Conservation (phyloP, 2,113 vertebrate species). For the Zingel zingel region DNA sequence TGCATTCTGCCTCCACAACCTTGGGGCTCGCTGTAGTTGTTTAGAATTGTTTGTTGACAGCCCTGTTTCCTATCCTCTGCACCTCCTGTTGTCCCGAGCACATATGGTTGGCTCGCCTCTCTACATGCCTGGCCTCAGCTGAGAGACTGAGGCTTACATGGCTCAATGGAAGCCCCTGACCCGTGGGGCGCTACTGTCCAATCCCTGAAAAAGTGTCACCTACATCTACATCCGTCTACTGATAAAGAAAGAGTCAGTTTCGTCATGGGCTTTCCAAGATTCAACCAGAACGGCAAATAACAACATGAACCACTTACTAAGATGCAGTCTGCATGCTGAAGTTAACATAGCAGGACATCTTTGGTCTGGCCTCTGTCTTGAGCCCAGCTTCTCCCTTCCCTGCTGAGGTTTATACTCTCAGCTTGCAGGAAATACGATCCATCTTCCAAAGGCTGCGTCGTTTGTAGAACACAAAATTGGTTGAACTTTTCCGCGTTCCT, state of each 20-base stretch:
- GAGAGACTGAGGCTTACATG: slow-evolving; percentile 61
- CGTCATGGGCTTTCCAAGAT: not conserved
- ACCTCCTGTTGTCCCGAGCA: slow-evolving; percentile 67
- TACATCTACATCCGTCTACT: not conserved
- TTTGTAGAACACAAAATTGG: slow-evolving; percentile 60
- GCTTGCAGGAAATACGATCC: slow-evolving; percentile 64
- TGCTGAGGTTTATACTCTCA: slow-evolving; percentile 36
- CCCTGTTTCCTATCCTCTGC: slow-evolving; percentile 66
- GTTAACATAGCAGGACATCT: slow-evolving; percentile 34
- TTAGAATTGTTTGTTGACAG: slow-evolving; percentile 78
- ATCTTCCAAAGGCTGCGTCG: slow-evolving; percentile 32
- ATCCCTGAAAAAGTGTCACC: slow-evolving; percentile 40
- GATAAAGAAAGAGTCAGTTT: not conserved
- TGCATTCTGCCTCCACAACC: slow-evolving; percentile 45
- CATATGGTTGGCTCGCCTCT: slow-evolving; percentile 69
- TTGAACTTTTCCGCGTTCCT: slow-evolving; percentile 59
- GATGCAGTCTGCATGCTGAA: slow-evolving; percentile 11
- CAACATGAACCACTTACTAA: not conserved
- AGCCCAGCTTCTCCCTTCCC: slow-evolving; percentile 45
- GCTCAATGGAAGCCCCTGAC: slow-evolving; percentile 64
- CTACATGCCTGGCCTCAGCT: slow-evolving; percentile 56
- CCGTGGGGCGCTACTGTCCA: slow-evolving; percentile 66
- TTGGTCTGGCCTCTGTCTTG: slow-evolving; percentile 43
- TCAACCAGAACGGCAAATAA: not conserved
- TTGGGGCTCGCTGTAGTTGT: slow-evolving; percentile 63